Percentiles rank a stretch among this genome's conserved stretches.
These are phyloP conservation scores for Decapterus maruadsi DNA, from an alignment of 2,797 vertebrate species.

Conservation along the genomic window DNA sequence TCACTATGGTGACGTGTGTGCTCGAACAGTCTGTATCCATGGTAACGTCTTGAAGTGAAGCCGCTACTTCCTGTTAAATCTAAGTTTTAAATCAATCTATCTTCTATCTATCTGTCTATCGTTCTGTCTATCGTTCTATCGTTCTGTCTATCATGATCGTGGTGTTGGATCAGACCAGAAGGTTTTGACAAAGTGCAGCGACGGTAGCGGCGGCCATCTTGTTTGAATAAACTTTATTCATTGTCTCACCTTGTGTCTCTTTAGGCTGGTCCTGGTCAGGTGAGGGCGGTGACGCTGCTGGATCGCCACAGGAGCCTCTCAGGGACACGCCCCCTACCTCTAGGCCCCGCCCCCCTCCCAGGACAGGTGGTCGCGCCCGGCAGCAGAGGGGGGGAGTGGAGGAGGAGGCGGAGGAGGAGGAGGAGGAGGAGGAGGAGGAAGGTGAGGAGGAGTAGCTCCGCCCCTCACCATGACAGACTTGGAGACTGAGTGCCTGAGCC, in stretches of 20 bases:
- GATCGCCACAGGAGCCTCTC: conserved; percentile 30
- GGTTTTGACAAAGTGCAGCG: no score
- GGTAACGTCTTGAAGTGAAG: no score
- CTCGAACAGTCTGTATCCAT: no score
- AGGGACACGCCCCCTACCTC: conserved; percentile 35
- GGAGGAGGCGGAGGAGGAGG: conserved; percentile 5
- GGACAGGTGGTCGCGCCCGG: conserved; percentile 17
- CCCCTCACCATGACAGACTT: conserved; percentile 83
- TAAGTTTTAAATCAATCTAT: no score
- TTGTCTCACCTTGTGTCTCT: neutral
- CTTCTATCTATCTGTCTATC: no score
- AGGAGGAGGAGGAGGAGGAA: conserved; percentile 6
- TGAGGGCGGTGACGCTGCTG: conserved; percentile 53
- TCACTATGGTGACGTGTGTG: no score
- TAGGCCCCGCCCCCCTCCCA: conserved; percentile 15
- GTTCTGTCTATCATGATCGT: no score
- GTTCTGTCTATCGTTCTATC: no score
- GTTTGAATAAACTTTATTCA: no score
- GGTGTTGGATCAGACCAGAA: no score
- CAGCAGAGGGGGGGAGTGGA: conserved; percentile 18
- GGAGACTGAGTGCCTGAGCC: conserved; percentile 82
- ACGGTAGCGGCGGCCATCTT: no score
- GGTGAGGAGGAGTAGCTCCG: conserved; percentile 58
- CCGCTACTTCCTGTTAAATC: no score
- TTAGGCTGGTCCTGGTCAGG: conserved; percentile 58